Evolutionary conservation across 2,797 vertebrate species (phyloP), one percentile per base, ranked within the genome.

Genomic region (Pteronotus mesoamericanus): DNA sequence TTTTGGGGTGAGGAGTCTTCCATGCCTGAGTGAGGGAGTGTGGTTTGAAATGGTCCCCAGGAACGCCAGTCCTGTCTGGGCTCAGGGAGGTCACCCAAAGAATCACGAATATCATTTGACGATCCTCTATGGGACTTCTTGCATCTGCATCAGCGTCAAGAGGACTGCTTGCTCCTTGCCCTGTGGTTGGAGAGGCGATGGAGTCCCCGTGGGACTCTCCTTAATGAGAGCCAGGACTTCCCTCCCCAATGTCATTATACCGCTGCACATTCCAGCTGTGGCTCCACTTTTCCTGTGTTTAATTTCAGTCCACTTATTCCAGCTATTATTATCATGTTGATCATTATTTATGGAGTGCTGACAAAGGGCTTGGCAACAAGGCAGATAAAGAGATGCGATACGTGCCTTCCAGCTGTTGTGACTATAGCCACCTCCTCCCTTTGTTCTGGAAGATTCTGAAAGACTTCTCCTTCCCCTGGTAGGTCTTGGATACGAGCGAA

Each of bases 401-500:
- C 3, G 14, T 93, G 86, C 14, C 94, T 96, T 86, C 79, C 89
- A 90, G 95, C 53, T 96, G 44, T 71, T 85, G 48, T 9, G 7
- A 71, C 53, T 22, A 32, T 34, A 10, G 44, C 68, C 11, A 78
- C 11, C 68, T 89, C 51, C 48, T 95, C 53, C 55, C 94, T 91
- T 95, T 97, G 91, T 92, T 90, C 91, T 94, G 74, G 78, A 95
- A 72, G 59, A 59, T 78, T 96, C 86, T 91, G 44, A 89, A 86
- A 92, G 61, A 48, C 77, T 66, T 84, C 16, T 91, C 48, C 5
- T 44, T 72, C 11, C 18, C 24, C 14, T 92, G 7, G 32, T 71
- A 44, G 57, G 66, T 94, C 19, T 53, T 79, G 55, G 22, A 75
- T 44, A 66, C 80, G 42, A 59, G 29, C 57, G 72, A 64, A 89